These are phyloP conservation scores for Acanthurus leucopareius DNA, from an alignment of 2,797 vertebrate genomes.

Conservation along the genomic window DNA sequence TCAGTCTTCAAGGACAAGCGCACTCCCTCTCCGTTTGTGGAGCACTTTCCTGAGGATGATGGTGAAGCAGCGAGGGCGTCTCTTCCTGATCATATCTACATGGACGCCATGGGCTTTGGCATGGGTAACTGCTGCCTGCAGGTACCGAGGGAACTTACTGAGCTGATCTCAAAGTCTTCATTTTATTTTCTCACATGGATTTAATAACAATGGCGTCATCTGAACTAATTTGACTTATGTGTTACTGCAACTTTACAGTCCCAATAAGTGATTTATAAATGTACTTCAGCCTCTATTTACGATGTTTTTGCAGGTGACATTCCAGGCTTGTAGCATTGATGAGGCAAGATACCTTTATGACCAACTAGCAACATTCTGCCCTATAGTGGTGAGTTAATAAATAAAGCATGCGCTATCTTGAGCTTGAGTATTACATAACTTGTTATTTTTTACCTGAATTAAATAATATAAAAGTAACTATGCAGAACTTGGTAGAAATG, in stretches of 20 bases:
- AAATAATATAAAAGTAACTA: background rate
- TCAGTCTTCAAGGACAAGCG: conserved; percentile 96
- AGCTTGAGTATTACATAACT: background rate
- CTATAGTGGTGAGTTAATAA: conserved; percentile 93
- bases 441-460: background rate
- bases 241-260: conserved; percentile 4
- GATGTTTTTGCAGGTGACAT: conserved; percentile 91
- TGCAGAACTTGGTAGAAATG: background rate
- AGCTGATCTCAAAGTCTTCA: background rate
- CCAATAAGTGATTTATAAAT: conserved; percentile 73
- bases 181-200: background rate
- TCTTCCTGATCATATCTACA: conserved; percentile 95
- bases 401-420: background rate
- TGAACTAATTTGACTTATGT: conserved; percentile 7
- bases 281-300: conserved; percentile 66
- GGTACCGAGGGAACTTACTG: conserved; percentile 78
- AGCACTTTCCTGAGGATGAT: conserved; percentile 91
- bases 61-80: conserved; percentile 90
- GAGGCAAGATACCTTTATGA: conserved; percentile 98
- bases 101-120: conserved; percentile 99
- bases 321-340: conserved; percentile 98
- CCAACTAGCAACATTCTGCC: conserved; percentile 98
- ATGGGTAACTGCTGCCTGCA: conserved; percentile 99
- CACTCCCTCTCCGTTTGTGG: conserved; percentile 92
- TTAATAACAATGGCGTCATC: background rate